Conservation (phyloP, 1,140 invertebrate species). For the Drosophila dunni region DNA sequence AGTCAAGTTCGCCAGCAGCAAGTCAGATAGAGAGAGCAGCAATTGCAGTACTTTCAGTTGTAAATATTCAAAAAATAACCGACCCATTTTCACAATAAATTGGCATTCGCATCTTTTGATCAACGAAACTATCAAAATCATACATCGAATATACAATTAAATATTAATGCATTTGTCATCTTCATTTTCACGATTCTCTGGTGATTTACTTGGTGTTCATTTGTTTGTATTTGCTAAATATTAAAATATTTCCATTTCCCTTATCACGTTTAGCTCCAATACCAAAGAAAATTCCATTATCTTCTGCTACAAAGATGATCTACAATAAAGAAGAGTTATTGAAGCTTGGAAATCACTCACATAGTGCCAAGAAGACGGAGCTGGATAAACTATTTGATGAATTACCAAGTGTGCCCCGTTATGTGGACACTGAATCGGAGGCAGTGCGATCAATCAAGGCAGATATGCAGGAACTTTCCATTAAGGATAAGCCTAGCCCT, state of each 20-base stretch:
- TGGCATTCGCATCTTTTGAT: constrained; percentile 37
- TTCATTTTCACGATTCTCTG: constrained; percentile 30
- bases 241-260: background rate
- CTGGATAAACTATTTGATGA: constrained; percentile 62
- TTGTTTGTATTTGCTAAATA: background rate
- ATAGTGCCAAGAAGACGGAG: constrained; percentile 31
- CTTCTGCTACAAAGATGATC: constrained; percentile 27
- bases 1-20: constrained; percentile 28
- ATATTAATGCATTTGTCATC: constrained; percentile 8
- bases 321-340: constrained; percentile 62
- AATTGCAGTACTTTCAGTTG: constrained; percentile 29
- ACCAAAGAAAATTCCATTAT: constrained; percentile 15
- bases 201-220: constrained; percentile 8
- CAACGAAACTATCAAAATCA: constrained; percentile 20
- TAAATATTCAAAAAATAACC: constrained; percentile 21
- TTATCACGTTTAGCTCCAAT: constrained; percentile 22
- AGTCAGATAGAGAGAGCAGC: constrained; percentile 18
- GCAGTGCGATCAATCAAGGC: constrained; percentile 29
- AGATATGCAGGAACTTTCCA: constrained; percentile 42
- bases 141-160: background rate
- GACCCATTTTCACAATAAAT: constrained; percentile 42
- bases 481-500: background rate
- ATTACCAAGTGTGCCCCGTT: constrained; percentile 56
- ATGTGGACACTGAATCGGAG: constrained; percentile 36
- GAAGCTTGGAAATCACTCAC: constrained; percentile 7